Evolutionary conservation across 2,888 invertebrate species (phyloP).

Genomic region (Darwinula stevensoni): DNA sequence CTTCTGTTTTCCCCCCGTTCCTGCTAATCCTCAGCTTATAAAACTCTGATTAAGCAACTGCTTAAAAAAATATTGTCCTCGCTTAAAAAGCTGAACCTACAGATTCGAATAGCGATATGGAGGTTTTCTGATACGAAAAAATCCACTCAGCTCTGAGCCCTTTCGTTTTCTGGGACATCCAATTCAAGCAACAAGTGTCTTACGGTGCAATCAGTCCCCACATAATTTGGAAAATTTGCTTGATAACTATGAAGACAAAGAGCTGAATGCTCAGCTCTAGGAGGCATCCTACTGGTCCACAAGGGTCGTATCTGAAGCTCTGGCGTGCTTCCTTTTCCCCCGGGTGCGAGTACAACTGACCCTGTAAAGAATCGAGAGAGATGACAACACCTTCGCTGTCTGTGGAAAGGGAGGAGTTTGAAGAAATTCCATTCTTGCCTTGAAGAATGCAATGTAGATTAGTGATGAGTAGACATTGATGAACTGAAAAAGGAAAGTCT

Average conservation of each 20-base stretch:
- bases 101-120: too few relatives aligned
- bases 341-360: conserved; percentile 61
- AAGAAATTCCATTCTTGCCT: conserved; percentile 29
- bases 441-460: conserved; percentile 94
- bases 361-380: conserved; percentile 23
- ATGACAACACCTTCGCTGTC: too few relatives aligned
- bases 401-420: too few relatives aligned
- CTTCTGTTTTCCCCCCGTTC: too few relatives aligned
- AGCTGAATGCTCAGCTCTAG: conserved; percentile 71
- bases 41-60: too few relatives aligned
- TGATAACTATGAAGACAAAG: conserved; percentile 80
- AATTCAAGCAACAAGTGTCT: too few relatives aligned
- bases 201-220: conserved; percentile 66
- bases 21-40: too few relatives aligned
- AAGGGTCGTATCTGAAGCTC: conserved; percentile 49
- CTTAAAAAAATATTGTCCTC: too few relatives aligned
- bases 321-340: conserved; percentile 42
- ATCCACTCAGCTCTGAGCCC: too few relatives aligned
- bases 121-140: too few relatives aligned
- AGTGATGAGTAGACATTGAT: conserved; percentile 94
- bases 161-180: too few relatives aligned
- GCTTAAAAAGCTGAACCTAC: too few relatives aligned
- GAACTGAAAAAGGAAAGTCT: conserved; percentile 92
- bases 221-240: conserved; percentile 74
- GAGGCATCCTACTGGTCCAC: conserved; percentile 72